Evolutionary conservation across 2,888 invertebrate species (phyloP), one percentile per base, ranked within the genome.

Genomic region (Mesorhabditis sp.): DNA sequence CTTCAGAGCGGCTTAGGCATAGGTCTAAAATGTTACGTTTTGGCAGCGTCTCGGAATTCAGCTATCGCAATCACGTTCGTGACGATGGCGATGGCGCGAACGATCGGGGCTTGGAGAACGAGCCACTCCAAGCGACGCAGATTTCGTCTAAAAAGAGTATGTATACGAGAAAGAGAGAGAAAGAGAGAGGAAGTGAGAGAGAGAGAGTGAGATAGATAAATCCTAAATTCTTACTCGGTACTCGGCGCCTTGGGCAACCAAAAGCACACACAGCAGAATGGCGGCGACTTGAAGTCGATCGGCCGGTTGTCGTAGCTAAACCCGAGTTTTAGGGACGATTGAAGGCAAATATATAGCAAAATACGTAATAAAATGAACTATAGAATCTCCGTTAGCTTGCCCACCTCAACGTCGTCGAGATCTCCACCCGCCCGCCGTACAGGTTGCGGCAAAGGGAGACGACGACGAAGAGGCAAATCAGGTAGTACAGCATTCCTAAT

Each of bases 31-130:
- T 28, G 28, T 28, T 28, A 74, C 70, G 69, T 69, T 10, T 73
- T 72, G 4, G 80, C 77, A 2, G 74, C 72, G 42, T 77, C 77
- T 45, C 78, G 58, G 70, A 79, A 62, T 66, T 80, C 80, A 4
- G 80, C 76, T 2, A 80, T 74, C 7, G 80, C 81, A 15, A 81
- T 77, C 4, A 81, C 78, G 68, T 84, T 78, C 4, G 75, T 72
- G 66, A 82, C 76, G 42, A 83, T 77, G 64, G 83, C 78, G 66
- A 83, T 67, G n/a, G 82, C 82, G 4, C 83, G 75, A 58, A 84
- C 82, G 45, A 84, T 80, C 0, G 84, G 84, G 5, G 84, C 84
- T 69, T 84, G 84, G 5, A 83, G 77, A 0, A 84, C 84, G 65
- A 82, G 73, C 76, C 80, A 82, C 72, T 84, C 84, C n/a, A 84